Base-by-base conservation (phyloP, 2,888 invertebrate species). In the Malthinus seriepunctatus region DNA sequence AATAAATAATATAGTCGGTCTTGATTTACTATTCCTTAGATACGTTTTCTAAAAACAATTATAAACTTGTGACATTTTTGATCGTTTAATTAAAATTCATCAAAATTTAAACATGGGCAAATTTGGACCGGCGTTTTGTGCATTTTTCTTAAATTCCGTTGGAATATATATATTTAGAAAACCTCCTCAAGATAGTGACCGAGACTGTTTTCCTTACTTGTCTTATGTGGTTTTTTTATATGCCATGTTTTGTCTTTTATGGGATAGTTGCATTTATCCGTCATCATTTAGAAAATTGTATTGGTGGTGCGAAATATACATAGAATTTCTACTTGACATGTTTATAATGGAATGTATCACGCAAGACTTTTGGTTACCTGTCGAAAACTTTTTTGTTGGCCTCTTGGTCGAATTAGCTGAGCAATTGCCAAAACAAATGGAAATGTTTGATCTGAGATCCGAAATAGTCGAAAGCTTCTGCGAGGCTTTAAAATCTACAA, bases 301-400 rank as follows among this genome's bases (percentile, higher is more conserved):
- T 5, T 2, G 2, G 2, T 23, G 23, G 23, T 23, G 23, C 5
- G 23, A 23, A 3, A 3, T 23, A 2, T 5, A 3, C 23, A 3
- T 23, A 5, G 23, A 23, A 76, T 74, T 74, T 56, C 49, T 74
- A 8, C 56, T 71, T 5, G 64, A 72, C 1, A 60, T 69, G n/a
- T 74, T 76, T 44, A 34, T 76, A 14, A 71, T 76, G 63, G 77
- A 78, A 67, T 65, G 69, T 35, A 66, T 76, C 8, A 68, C 76
- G 62, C 68, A 68, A 3, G 72, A 76, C 45, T 78, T 78, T 57
- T 78, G 78, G 78, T 74, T 73, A 54, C 77, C 77, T 4, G 54
- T 78, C 44, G 77, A 78, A 66, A 60, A 63, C 3, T 66, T 59
- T 3, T 49, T 70, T 12, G 60, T 72, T 11, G 53, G 60, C 3